Evolutionary conservation across 2,113 vertebrate species (phyloP).

Genomic region (Colistium nudipinnis): DNA sequence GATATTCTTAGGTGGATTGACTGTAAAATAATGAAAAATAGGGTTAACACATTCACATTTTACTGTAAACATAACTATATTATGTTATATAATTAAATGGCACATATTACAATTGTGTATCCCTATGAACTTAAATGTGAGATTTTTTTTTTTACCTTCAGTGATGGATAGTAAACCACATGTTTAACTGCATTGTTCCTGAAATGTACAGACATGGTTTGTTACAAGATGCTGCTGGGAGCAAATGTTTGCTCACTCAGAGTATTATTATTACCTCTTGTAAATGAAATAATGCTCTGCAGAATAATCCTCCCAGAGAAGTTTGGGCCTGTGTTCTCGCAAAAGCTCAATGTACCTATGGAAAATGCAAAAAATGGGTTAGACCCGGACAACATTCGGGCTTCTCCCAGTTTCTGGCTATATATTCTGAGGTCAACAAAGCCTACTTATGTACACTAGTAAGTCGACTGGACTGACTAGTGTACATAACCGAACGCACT

Average conservation of each 20-base stretch:
- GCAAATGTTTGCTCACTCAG: neutral
- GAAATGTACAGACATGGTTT: slow-evolving; percentile 44
- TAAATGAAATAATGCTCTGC: slow-evolving; percentile 93
- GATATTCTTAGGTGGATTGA: slow-evolving; percentile 89
- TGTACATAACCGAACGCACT: too few species aligned
- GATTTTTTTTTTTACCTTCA: slow-evolving; percentile 84
- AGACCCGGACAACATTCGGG: neutral
- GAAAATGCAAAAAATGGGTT: slow-evolving; percentile 3
- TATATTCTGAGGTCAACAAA: too few species aligned
- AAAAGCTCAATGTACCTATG: slow-evolving; percentile 90
- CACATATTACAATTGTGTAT: too few species aligned
- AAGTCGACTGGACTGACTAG: too few species aligned
- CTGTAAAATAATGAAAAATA: slow-evolving; percentile 74
- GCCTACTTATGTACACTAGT: too few species aligned
- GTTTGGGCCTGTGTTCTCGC: slow-evolving; percentile 89
- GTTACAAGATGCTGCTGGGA: neutral
- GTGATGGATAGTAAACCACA: slow-evolving; percentile 90
- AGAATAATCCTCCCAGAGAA: slow-evolving; percentile 90
- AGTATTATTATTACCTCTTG: slow-evolving; percentile 83
- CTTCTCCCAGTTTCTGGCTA: too few species aligned
- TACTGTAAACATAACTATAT: neutral
- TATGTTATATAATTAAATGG: too few species aligned
- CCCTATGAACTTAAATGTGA: too few species aligned
- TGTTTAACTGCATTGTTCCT: slow-evolving; percentile 89
- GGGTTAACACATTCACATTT: neutral